Base-by-base conservation (phyloP, 1,140 invertebrate species). In the Phthorimaea operculella region DNA sequence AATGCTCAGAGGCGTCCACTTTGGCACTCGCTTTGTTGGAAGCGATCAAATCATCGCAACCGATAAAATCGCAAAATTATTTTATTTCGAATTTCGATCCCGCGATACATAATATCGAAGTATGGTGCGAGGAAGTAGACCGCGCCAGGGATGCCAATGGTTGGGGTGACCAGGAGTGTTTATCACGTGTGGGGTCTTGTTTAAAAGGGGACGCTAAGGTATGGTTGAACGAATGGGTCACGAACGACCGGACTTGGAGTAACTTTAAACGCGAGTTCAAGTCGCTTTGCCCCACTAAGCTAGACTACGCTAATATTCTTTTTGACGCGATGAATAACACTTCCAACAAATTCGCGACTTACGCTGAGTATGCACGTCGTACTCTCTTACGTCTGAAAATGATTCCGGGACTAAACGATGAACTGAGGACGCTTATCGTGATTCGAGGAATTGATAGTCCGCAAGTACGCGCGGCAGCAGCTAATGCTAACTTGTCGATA, bases 101-200 rank as follows among this genome's bases (percentile, higher is more conserved):
- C 8, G 11, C 39, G 3, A 42, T 42, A 4, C 39, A 42, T 14
- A 42, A 42, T 14, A 42, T 42, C 39, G 39, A 42, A 42, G 11
- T 14, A 42, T 42, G 39, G 39, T 42, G 39, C 39, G 39, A 42
- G 14, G 39, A 42, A 42, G 39, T 42, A 8, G 14, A 42, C 14
- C 39, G 39, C 39, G 39, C 39, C 11, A 42, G 14, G 8, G 8
- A 42, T 42, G 39, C 39, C 14, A 42, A 42, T 42, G 2, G 39
- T 51, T 68, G 63, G 59, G 34, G 15, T 15, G 59, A 69, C 17
- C 18, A 51, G 2, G 61, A 66, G 17, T 63, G 66, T 33, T 45
- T 66, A 10, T 64, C 59, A 1, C 48, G 62, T 10, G 53, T 66
- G 17, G 59, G 54, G 5, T 3, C 42, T 33, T 64, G 62, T 45